A percentile compares a stretch with the other conserved stretches of the same genome.
Conservation (phyloP, 2,113 vertebrate species). For the Deroptyus accipitrinus region DNA sequence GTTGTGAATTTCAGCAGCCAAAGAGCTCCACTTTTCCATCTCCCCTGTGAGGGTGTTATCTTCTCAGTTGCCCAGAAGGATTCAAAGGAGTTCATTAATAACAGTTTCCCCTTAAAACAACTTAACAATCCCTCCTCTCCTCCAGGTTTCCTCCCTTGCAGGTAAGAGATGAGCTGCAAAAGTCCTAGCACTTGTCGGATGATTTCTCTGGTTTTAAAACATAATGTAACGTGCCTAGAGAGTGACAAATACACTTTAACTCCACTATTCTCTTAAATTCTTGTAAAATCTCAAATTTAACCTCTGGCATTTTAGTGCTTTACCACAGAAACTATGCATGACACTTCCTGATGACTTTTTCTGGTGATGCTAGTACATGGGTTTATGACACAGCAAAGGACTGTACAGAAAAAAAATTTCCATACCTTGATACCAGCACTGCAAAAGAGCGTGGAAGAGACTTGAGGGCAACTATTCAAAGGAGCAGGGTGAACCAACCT, state of each 20-base stretch:
- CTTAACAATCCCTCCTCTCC: background rate
- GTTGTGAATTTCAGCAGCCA: background rate
- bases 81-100: background rate
- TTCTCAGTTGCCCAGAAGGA: background rate
- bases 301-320: background rate
- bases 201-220: background rate
- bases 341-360: background rate
- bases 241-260: background rate
- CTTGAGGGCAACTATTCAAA: background rate
- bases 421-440: background rate
- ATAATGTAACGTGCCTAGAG: background rate
- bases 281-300: background rate
- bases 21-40: accelerated
- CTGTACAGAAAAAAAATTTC: background rate
- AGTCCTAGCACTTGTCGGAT: background rate
- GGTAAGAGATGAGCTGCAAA: background rate
- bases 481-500: background rate
- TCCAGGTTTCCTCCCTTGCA: background rate
- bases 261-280: background rate
- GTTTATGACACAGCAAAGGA: background rate
- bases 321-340: background rate
- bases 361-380: background rate
- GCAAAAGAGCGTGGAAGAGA: background rate
- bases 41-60: background rate
- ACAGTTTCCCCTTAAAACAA: background rate